A percentile compares a stretch with the other conserved stretches of the same genome.
Evolutionary conservation across 1,140 invertebrate genomes (phyloP).

Genomic region (Rhynchophorus ferrugineus): DNA sequence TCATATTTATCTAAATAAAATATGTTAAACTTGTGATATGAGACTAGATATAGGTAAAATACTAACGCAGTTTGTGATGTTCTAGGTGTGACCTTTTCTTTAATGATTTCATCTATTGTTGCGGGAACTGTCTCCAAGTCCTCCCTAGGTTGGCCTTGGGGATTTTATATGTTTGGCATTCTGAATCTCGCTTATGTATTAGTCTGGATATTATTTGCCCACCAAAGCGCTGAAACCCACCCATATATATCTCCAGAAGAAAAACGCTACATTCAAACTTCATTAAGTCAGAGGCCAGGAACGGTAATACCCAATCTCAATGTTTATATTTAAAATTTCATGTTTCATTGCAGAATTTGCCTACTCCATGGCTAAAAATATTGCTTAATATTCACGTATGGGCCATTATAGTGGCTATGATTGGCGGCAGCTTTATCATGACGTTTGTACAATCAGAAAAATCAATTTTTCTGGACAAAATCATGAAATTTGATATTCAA

Average conservation of each 20-base stretch:
- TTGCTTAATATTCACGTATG: background rate
- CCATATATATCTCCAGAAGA: conserved; percentile 6
- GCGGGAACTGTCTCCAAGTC: background rate
- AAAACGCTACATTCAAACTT: conserved; percentile 1
- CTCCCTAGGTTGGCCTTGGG: background rate
- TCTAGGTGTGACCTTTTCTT: background rate
- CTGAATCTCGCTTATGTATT: background rate
- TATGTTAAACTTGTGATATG: too few species aligned
- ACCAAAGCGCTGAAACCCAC: conserved; percentile 1
- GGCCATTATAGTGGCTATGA: background rate
- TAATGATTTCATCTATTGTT: background rate
- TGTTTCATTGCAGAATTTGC: background rate
- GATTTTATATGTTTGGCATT: background rate
- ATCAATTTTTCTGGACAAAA: background rate
- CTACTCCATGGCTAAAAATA: conserved; percentile 4
- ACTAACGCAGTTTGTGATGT: too few species aligned
- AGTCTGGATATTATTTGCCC: background rate
- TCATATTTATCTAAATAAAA: too few species aligned
- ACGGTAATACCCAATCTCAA: background rate
- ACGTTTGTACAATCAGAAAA: background rate
- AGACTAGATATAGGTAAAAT: too few species aligned
- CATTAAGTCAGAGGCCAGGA: background rate
- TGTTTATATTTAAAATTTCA: background rate
- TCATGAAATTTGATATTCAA: background rate
- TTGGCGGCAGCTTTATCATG: background rate